A percentile compares a stretch with the other conserved stretches of the same genome.
These are phyloP conservation scores for Gisinianus flammeolus DNA, from an alignment of 2,888 invertebrate species.

Conservation along the genomic window DNA sequence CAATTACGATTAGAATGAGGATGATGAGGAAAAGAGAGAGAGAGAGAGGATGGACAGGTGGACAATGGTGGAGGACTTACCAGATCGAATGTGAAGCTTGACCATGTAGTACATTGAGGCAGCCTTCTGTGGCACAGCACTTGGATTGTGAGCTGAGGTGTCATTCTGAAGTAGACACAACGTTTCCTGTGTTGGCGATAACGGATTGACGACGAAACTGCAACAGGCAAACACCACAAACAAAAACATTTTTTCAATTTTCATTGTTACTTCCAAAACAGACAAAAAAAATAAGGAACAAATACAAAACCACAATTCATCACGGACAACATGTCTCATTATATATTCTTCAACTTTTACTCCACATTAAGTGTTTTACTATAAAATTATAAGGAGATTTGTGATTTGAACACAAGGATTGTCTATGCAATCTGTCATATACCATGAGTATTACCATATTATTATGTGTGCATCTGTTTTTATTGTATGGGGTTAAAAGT, in stretches of 20 bases:
- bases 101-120: constrained; percentile 96
- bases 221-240: constrained; percentile 59
- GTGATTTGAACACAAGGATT: no score
- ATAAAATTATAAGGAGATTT: no score
- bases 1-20: neutral
- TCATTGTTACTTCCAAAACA: no score
- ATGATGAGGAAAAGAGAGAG: neutral
- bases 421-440: no score
- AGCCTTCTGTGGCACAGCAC: constrained; percentile 78
- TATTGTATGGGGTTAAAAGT: no score
- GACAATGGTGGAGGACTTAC: constrained; percentile 61
- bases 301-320: neutral
- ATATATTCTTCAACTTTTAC: no score
- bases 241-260: neutral
- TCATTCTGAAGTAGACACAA: constrained; percentile 90
- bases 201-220: constrained; percentile 89
- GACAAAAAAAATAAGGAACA: neutral
- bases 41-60: neutral
- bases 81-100: constrained; percentile 84
- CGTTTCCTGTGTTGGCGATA: constrained; percentile 90
- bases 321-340: no score
- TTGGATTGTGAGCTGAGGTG: constrained; percentile 87
- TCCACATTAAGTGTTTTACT: no score
- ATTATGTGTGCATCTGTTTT: no score
- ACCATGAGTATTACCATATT: no score